These are phyloP conservation scores for Paramormyrops hopkinsi DNA, from an alignment of 2,797 vertebrate species.

Conservation along the genomic window DNA sequence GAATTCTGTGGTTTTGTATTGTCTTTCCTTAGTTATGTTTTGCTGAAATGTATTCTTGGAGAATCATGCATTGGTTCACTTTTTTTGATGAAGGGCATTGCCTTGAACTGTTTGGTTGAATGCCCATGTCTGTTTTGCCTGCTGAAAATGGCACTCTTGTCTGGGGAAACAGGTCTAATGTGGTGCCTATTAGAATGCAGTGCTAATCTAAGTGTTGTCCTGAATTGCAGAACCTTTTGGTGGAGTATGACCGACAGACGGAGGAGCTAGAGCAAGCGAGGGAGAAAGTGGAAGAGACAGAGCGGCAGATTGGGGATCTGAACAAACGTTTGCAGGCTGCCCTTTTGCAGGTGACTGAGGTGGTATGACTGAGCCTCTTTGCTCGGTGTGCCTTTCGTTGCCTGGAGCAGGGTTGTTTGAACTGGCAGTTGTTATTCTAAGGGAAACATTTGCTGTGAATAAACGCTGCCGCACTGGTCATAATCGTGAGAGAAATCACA, in stretches of 20 bases:
- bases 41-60: not conserved
- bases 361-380: not conserved
- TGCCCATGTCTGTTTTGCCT: not conserved
- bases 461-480: conserved; percentile 27
- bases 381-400: not conserved
- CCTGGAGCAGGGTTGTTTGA: not conserved
- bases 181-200: not conserved
- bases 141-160: not conserved
- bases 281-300: conserved; percentile 65
- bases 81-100: not conserved
- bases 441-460: not conserved
- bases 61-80: not conserved
- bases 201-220: not conserved
- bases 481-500: conserved; percentile 39
- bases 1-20: not conserved
- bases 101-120: not conserved
- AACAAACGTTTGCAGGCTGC: conserved; percentile 71
- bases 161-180: not conserved
- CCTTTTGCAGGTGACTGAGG: conserved; percentile 68
- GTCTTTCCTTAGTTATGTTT: not conserved
- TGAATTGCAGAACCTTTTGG: conserved; percentile 74
- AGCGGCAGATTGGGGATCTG: conserved; percentile 76
- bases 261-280: conserved; percentile 83
- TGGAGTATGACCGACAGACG: conserved; percentile 85
- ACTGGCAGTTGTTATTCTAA: not conserved